Percentiles rank a stretch among this genome's conserved stretches.
phyloP scores from a whole-genome alignment of 2,113 vertebrate genomes.

The Anarrhichthys ocellatus region DNA sequence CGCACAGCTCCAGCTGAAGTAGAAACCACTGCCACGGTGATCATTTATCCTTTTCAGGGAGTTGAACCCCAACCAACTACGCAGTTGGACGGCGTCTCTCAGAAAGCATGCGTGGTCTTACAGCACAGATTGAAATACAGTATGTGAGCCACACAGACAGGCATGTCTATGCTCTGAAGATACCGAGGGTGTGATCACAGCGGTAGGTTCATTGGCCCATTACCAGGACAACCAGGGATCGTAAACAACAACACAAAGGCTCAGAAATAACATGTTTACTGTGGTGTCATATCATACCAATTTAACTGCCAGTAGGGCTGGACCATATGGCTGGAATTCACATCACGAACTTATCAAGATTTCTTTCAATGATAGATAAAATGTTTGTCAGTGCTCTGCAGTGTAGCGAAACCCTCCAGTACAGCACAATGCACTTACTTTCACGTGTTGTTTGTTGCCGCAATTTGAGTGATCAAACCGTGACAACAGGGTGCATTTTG shows the following conservation, averaged over 20 bases:
- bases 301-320: conserved; percentile 33
- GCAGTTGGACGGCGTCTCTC: background rate
- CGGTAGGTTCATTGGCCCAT: conserved; percentile 55
- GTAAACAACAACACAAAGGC: conserved; percentile 57
- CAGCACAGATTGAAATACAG: conserved; percentile 34
- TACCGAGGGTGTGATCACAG: conserved; percentile 53
- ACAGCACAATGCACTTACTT: background rate
- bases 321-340: background rate
- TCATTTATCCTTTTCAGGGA: background rate
- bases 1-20: too few species aligned
- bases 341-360: conserved; percentile 8
- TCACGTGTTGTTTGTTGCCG: background rate
- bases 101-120: background rate
- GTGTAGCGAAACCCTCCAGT: background rate
- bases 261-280: conserved; percentile 55
- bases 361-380: background rate
- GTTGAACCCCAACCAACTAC: background rate
- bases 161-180: conserved; percentile 47
- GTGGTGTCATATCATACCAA: conserved; percentile 32
- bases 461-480: background rate
- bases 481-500: conserved; percentile 8
- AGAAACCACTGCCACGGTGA: background rate
- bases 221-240: conserved; percentile 49
- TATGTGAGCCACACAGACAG: conserved; percentile 31
- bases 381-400: background rate